phyloP scores from a whole-genome alignment of 2,888 invertebrate genomes.

The Patella caerulea region DNA sequence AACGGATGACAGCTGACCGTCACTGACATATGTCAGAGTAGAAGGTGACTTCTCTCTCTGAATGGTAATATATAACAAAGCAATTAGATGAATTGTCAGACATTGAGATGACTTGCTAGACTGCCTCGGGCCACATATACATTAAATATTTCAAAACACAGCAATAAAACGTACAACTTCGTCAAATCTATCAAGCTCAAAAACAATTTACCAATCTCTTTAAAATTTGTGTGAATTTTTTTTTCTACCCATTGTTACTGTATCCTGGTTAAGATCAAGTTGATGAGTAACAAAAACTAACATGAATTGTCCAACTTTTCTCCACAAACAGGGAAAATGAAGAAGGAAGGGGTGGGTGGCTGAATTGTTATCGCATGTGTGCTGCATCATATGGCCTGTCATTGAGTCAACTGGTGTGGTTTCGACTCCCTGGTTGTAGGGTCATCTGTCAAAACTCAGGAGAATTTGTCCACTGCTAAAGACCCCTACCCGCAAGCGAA shows the following conservation, averaged over 20 bases:
- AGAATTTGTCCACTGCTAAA: too few species aligned
- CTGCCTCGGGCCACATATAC: background rate
- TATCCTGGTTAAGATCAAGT: too few species aligned
- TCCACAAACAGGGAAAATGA: too few species aligned
- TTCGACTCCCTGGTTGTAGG: too few species aligned
- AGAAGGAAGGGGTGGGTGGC: too few species aligned
- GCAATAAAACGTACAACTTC: background rate
- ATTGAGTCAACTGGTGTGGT: too few species aligned
- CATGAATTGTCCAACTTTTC: too few species aligned
- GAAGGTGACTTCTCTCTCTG: slow-evolving; percentile 7
- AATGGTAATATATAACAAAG: background rate
- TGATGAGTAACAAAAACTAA: too few species aligned
- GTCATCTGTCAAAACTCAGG: too few species aligned
- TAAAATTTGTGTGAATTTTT: background rate
- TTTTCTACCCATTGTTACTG: background rate
- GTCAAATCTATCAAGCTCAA: background rate
- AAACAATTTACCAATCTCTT: slow-evolving; percentile 9
- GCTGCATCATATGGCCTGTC: too few species aligned
- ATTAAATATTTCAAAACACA: background rate
- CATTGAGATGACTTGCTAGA: background rate
- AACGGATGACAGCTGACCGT: slow-evolving; percentile 19
- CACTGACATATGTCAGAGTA: slow-evolving; percentile 28
- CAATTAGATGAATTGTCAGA: background rate
- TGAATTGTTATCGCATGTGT: too few species aligned
- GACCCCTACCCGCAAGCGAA: too few species aligned